Base-by-base conservation (phyloP, 2,888 invertebrate species). In the Therioaphis trifolii region DNA sequence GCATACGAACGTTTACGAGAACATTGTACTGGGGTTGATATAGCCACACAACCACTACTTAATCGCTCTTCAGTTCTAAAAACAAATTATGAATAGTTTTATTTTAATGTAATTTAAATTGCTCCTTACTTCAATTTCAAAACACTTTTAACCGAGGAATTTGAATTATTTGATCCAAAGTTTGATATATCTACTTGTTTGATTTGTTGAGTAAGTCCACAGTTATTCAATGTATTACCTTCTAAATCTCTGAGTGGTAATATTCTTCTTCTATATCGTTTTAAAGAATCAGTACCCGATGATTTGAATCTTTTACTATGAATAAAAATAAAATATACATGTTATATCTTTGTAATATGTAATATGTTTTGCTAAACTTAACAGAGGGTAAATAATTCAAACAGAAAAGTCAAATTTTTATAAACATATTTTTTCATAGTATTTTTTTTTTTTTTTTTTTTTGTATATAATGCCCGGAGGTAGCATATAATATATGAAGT, bases 201-300 rank as follows among this genome's bases (percentile, higher is more conserved):
- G 58, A 93, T 93, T 88, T 94, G 94, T 87, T 93, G 92, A 3
- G 94, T 94, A 2, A 93, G 89, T 0, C 94, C 93, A 66, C 93
- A 93, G 87, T 71, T 85, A 21, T 85, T 85, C 29, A 75, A 75
- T 77, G 77, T 76, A 52, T 61, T 68, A 63, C 21, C 9, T 82
- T 82, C 80, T 49, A 82, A 49, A 82, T 82, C 80, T 35, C 80
- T 27, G n/a, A 82, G 63, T 15, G 80, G 80, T 74, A 82, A 82
- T 52, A 82, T 82, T 63, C 72, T 46, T 63, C 72, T 27, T 72
- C 63, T 72, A 35, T 82, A 82, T 35, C 49, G 43, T 63, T 35
- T 82, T 21, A 72, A 24, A 0, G 80, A 82, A 40, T 82, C 80
- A 5, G 61, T 46, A 29, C 58, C 27, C 21, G 80, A 63, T 58